Conservation (phyloP, 2,113 vertebrate genomes). For the Trematomus loennbergii region DNA sequence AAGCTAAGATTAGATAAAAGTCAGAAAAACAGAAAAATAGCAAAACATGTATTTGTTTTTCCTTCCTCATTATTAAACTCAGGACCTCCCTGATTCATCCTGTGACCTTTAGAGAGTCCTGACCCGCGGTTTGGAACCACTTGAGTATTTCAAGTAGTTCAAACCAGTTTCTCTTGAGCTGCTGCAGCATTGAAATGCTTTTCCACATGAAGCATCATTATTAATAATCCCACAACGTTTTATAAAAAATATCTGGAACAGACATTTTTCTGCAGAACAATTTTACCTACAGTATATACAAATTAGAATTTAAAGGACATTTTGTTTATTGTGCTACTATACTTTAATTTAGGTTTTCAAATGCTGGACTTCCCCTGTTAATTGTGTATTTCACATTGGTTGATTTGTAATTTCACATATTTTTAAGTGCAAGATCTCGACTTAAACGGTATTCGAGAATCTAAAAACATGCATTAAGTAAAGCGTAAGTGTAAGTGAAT, state of each 20-base stretch:
- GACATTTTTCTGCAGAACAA: background rate
- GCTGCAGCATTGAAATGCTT: background rate
- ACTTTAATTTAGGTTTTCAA: background rate
- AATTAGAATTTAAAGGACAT: background rate
- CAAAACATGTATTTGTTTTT: background rate
- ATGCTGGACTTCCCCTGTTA: background rate
- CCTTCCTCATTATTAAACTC: background rate
- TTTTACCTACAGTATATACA: background rate
- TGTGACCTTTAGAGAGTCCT: background rate
- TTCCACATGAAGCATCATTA: background rate
- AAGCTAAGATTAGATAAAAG: background rate
- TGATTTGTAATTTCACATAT: no score
- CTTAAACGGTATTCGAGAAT: no score
- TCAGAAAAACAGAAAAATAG: background rate
- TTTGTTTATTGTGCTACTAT: background rate
- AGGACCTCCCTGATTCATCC: background rate
- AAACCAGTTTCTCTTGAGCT: background rate
- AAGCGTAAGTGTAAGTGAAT: no score
- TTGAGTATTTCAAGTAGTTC: background rate
- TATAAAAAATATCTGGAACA: background rate
- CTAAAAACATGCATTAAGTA: no score
- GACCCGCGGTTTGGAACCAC: background rate
- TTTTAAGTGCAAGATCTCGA: background rate
- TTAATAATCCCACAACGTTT: background rate
- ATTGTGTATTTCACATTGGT: background rate